Conservation (phyloP, 2,888 invertebrate species). For the Andrena haemorrhoa region DNA sequence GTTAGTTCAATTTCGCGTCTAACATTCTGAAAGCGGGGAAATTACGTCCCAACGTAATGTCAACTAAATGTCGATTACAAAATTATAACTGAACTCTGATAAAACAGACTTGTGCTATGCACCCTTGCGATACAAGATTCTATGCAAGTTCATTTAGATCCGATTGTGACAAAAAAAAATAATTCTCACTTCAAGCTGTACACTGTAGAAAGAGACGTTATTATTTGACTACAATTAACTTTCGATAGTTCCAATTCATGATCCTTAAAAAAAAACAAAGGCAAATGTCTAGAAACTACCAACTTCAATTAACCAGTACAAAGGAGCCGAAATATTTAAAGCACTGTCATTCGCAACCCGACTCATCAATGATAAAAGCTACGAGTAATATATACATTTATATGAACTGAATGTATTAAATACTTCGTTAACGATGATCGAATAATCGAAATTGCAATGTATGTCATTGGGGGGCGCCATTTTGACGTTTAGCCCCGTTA, state of each 20-base stretch:
- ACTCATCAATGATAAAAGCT: not conserved
- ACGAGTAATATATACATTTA: not conserved
- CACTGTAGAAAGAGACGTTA: not conserved
- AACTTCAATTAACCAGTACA: not conserved
- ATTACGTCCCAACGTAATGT: not conserved
- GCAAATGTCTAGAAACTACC: not conserved
- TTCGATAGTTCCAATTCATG: not conserved
- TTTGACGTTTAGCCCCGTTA: slow-evolving; percentile 76
- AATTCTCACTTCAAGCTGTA: not conserved
- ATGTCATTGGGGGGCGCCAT: slow-evolving; percentile 70
- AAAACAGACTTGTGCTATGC: not conserved
- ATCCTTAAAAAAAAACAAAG: not conserved
- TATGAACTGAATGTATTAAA: not conserved
- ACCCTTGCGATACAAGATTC: not conserved
- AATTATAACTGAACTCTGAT: not conserved
- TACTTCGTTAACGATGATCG: slow-evolving; percentile 14
- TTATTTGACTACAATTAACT: slow-evolving; percentile 10
- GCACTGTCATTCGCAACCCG: not conserved
- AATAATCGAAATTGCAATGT: slow-evolving; percentile 32
- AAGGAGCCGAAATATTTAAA: not conserved
- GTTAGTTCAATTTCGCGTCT: slow-evolving; percentile 3
- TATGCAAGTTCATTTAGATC: not conserved
- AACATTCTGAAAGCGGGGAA: not conserved
- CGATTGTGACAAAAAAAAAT: not conserved
- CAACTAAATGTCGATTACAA: not conserved